Evolutionary conservation across 2,888 invertebrate species (phyloP).

Genomic region (Xanthia icteritia): DNA sequence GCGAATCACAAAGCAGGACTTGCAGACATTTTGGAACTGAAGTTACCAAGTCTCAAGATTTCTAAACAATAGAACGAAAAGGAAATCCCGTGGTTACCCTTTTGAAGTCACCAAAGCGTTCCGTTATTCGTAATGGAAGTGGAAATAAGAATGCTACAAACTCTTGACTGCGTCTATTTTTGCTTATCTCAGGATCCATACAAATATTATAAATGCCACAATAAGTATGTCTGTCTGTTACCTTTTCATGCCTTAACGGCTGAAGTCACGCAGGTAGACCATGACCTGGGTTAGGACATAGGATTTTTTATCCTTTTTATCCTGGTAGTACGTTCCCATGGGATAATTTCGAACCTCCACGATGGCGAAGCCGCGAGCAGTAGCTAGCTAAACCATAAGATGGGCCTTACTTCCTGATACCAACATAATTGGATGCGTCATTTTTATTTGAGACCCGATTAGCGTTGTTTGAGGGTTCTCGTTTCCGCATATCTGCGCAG

Average conservation of each 20-base stretch:
- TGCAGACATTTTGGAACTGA: not conserved
- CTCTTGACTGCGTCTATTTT: not conserved
- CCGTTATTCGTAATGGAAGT: not conserved
- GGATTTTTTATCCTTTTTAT: not conserved
- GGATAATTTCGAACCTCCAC: not conserved
- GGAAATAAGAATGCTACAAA: not conserved
- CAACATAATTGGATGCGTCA: conserved; percentile 53
- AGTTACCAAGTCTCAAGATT: conserved; percentile 1
- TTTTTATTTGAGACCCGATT: conserved; percentile 63
- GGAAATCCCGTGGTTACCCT: conserved; percentile 15
- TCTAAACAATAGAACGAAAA: not conserved
- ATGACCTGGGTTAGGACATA: not conserved
- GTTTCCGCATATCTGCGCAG: conserved; percentile 72
- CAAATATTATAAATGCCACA: not conserved
- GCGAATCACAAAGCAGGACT: too few relatives aligned
- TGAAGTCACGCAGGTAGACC: not conserved
- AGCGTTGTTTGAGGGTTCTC: conserved; percentile 62
- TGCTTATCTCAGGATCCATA: not conserved
- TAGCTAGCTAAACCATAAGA: conserved; percentile 8
- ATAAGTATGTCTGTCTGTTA: not conserved
- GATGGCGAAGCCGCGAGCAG: not conserved
- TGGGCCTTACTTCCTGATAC: conserved; percentile 21
- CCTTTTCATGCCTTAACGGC: not conserved
- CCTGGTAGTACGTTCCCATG: too few relatives aligned
- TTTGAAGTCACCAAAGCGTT: conserved; percentile 7